Evolutionary conservation across 2,888 invertebrate species (phyloP).

Genomic region (Notodonta dromedarius): DNA sequence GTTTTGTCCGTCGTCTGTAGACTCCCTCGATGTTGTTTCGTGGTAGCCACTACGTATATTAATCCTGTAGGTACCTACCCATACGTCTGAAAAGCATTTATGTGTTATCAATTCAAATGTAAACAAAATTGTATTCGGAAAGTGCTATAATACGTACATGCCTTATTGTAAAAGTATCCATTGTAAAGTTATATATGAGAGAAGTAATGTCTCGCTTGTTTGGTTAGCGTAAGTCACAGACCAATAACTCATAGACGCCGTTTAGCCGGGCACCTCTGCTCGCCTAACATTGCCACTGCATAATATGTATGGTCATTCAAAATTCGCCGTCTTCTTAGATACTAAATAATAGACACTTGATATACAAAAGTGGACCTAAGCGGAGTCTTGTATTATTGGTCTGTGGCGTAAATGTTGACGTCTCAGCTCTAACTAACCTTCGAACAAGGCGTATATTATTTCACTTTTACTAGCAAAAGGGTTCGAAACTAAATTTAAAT

Average conservation of each 20-base stretch:
- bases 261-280: no score
- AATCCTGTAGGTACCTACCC: constrained; percentile 19
- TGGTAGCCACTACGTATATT: constrained; percentile 6
- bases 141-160: constrained; percentile 36
- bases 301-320: no score
- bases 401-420: background rate
- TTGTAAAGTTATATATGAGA: constrained; percentile 1
- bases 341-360: no score
- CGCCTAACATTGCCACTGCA: no score
- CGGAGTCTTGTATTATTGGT: no score
- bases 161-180: constrained; percentile 28
- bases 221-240: background rate
- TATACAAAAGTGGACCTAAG: no score
- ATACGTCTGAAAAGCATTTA: constrained; percentile 29
- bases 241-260: no score
- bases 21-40: background rate
- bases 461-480: background rate
- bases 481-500: background rate
- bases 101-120: constrained; percentile 16
- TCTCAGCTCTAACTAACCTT: no score
- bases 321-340: no score
- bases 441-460: no score
- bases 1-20: no score
- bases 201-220: constrained; percentile 1
- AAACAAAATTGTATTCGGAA: constrained; percentile 23